These are phyloP conservation scores for Thaumatotibia leucotreta DNA, from an alignment of 1,140 invertebrate species.

Conservation along the genomic window DNA sequence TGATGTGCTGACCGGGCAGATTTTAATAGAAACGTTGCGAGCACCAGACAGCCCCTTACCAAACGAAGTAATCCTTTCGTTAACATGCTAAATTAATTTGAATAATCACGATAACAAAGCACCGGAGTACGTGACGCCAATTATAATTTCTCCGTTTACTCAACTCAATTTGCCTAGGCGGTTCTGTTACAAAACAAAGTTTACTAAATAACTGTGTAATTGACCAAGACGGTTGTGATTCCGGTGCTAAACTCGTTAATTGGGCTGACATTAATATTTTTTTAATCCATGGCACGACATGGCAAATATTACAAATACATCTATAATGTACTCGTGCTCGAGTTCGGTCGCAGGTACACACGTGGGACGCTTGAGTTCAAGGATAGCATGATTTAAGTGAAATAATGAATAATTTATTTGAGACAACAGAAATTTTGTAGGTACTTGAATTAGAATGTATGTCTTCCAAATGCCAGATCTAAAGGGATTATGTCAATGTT, in stretches of 20 bases:
- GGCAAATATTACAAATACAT: not conserved
- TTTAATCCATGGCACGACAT: not conserved
- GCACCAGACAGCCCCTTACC: too few relatives aligned
- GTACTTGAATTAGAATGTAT: not conserved
- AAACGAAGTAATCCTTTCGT: not conserved
- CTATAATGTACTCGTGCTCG: not conserved
- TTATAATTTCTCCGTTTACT: slow-evolving; percentile 4
- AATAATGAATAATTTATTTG: not conserved
- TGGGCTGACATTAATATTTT: not conserved
- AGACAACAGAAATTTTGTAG: not conserved
- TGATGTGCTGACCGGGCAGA: too few relatives aligned
- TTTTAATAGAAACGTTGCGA: too few relatives aligned
- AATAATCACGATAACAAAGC: not conserved
- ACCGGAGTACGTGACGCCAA: not conserved
- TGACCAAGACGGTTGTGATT: not conserved
- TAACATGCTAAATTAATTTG: not conserved
- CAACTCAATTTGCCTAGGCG: slow-evolving; percentile 1
- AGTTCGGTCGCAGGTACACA: not conserved
- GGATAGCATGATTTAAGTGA: not conserved
- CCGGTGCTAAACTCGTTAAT: not conserved
- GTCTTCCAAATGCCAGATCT: not conserved
- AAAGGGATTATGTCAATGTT: too few relatives aligned
- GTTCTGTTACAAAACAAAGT: slow-evolving; percentile 8
- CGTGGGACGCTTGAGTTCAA: not conserved
- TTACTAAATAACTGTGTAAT: slow-evolving; percentile 9